Evolutionary conservation across 2,113 vertebrate genomes (phyloP).

Genomic region (Rostratula benghalensis): DNA sequence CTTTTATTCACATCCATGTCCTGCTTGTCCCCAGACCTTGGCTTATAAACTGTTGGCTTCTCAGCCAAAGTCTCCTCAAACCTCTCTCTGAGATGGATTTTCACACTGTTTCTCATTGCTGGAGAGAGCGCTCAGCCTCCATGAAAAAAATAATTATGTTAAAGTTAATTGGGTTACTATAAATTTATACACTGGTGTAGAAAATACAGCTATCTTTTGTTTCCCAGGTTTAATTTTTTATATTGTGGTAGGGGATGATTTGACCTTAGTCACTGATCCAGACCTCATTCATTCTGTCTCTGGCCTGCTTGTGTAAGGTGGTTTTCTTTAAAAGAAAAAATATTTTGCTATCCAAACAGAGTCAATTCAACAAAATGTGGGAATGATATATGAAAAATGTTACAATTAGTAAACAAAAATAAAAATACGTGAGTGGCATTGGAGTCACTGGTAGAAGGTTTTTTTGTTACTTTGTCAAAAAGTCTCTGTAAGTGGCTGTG

Average conservation of each 20-base stretch:
- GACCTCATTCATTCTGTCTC: not conserved
- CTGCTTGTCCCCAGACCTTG: not conserved
- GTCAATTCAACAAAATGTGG: not conserved
- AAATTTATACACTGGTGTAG: not conserved
- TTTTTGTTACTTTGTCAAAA: not conserved
- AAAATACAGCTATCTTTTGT: not conserved
- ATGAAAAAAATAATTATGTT: not conserved
- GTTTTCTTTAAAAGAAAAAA: not conserved
- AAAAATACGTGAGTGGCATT: not conserved
- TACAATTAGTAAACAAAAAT: not conserved
- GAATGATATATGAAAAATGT: not conserved
- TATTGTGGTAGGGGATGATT: not conserved
- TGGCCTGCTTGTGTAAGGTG: not conserved
- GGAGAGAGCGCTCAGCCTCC: not conserved
- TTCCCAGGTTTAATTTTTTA: not conserved
- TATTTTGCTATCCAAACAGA: not conserved
- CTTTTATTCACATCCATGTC: not conserved
- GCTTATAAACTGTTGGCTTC: not conserved
- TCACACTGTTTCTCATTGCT: not conserved
- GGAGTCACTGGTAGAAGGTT: not conserved
- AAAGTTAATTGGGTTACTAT: not conserved
- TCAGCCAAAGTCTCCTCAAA: not conserved
- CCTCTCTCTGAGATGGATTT: not conserved
- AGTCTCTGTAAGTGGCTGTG: not conserved
- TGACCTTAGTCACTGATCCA: not conserved